phyloP scores from a whole-genome alignment of 2,113 vertebrate genomes.

The Ptychochromis oligacanthus region DNA sequence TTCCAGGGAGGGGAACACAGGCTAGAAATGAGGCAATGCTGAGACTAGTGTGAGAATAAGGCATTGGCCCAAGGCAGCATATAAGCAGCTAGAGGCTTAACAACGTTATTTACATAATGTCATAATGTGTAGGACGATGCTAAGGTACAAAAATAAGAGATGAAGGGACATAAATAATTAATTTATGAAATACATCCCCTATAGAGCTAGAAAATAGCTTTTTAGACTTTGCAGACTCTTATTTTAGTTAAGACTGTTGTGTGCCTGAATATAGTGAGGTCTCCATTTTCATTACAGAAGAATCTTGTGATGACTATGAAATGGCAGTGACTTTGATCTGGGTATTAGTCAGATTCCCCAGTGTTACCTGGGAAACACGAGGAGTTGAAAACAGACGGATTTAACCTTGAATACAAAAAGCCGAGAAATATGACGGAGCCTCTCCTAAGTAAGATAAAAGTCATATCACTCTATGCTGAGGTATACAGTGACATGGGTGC shows the following conservation, averaged over 20 bases:
- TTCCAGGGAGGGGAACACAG: conserved; percentile 27
- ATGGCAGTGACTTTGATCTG: not conserved
- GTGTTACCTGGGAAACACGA: not conserved
- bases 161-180: not conserved
- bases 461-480: not conserved
- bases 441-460: not conserved
- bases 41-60: conserved; percentile 27
- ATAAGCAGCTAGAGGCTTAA: not conserved
- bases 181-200: not conserved
- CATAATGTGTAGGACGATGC: conserved; percentile 1
- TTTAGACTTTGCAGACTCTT: not conserved
- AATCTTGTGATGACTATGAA: not conserved
- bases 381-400: not conserved
- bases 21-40: conserved; percentile 16
- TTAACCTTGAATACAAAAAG: conserved; percentile 26
- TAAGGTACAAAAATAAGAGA: not conserved
- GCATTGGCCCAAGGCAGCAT: conserved; percentile 7
- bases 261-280: not conserved
- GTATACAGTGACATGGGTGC: not conserved
- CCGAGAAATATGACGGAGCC: not conserved
- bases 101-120: conserved; percentile 28
- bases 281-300: conserved; percentile 6
- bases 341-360: conserved; percentile 3
- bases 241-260: not conserved
- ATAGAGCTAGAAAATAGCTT: not conserved